These are phyloP conservation scores for Tigriopus japonicus DNA, from an alignment of 1,140 invertebrate genomes.

Conservation along the genomic window DNA sequence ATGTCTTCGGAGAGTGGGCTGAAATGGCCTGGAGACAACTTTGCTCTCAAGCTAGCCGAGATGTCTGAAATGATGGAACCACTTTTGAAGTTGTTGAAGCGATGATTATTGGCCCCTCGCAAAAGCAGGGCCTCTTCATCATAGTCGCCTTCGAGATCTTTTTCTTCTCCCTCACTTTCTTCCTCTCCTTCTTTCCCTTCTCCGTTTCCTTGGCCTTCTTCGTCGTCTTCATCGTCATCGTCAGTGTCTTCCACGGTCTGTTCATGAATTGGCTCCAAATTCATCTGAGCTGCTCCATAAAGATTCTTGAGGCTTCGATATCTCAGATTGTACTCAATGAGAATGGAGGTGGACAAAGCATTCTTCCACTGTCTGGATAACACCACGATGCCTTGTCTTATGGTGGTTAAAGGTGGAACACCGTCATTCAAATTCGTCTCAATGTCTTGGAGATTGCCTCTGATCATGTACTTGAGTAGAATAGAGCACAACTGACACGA, in stretches of 20 bases:
- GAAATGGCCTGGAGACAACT: slow-evolving; percentile 3
- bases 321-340: slow-evolving; percentile 65
- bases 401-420: slow-evolving; percentile 62
- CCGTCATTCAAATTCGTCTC: slow-evolving; percentile 67
- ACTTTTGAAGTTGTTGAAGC: not conserved
- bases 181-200: slow-evolving; percentile 36
- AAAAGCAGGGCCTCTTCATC: not conserved
- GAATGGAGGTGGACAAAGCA: slow-evolving; percentile 73
- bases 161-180: slow-evolving; percentile 15
- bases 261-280: slow-evolving; percentile 68
- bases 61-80: slow-evolving; percentile 1
- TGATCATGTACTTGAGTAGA: slow-evolving; percentile 60
- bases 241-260: slow-evolving; percentile 29
- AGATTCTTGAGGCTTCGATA: slow-evolving; percentile 47
- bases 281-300: slow-evolving; percentile 29
- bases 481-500: slow-evolving; percentile 82
- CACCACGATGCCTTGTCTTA: slow-evolving; percentile 78
- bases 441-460: slow-evolving; percentile 47
- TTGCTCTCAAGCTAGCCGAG: not conserved
- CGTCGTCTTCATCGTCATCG: slow-evolving; percentile 15
- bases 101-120: not conserved
- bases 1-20: not conserved
- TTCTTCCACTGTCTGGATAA: slow-evolving; percentile 92
- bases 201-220: slow-evolving; percentile 16
- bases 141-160: slow-evolving; percentile 12